Conservation (phyloP, 2,797 vertebrate species). For the Rousettus madagascariensis region DNA sequence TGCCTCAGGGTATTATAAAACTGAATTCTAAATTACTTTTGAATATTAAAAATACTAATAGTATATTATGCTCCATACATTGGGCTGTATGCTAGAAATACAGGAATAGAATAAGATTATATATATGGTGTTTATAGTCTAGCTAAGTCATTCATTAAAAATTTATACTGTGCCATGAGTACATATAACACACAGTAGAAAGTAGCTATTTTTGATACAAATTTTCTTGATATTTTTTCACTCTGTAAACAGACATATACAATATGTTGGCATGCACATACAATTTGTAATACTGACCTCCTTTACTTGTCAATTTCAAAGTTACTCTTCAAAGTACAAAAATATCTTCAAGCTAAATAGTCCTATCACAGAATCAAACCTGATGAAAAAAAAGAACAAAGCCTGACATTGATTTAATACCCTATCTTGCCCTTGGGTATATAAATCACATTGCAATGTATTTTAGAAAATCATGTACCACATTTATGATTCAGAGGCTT, state of each 20-base stretch:
- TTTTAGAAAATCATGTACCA: constrained; percentile 37
- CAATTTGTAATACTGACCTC: not conserved
- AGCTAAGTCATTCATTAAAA: not conserved
- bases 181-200: not conserved
- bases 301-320: constrained; percentile 57
- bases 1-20: not conserved
- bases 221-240: not conserved
- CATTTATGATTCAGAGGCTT: constrained; percentile 53
- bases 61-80: not conserved
- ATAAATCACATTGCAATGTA: not conserved
- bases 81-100: not conserved
- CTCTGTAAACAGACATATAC: not conserved
- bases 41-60: constrained; percentile 17
- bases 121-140: not conserved
- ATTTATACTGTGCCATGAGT: not conserved
- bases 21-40: not conserved
- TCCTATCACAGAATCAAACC: not conserved
- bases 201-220: not conserved
- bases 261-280: not conserved
- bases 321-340: constrained; percentile 49
- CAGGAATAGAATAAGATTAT: not conserved
- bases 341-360: constrained; percentile 54
- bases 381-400: constrained; percentile 8
- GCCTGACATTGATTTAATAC: constrained; percentile 55
- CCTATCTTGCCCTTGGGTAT: constrained; percentile 5